These are phyloP conservation scores for Lasioglossum lativentre DNA, from an alignment of 2,888 invertebrate species.

Conservation along the genomic window DNA sequence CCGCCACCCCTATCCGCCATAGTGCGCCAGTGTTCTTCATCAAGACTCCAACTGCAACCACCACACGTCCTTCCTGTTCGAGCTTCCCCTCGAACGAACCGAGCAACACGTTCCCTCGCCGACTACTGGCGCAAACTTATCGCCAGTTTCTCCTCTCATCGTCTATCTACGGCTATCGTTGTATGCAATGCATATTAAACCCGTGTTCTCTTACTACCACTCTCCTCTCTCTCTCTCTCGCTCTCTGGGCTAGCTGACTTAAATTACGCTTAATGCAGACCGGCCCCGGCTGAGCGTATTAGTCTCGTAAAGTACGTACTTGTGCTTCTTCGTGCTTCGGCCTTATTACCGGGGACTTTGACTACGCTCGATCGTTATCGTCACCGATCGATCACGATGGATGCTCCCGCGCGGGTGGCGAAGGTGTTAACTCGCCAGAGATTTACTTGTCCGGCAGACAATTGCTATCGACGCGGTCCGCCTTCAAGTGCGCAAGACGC, in stretches of 20 bases:
- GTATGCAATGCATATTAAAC: constrained; percentile 51
- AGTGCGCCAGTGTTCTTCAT: constrained; percentile 19
- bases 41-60: constrained; percentile 46
- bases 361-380: constrained; percentile 33
- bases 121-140: constrained; percentile 30
- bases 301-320: constrained; percentile 38
- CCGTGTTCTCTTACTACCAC: neutral
- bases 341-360: constrained; percentile 32
- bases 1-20: constrained; percentile 2
- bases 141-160: constrained; percentile 27
- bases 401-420: neutral
- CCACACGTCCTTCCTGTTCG: constrained; percentile 38
- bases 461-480: neutral
- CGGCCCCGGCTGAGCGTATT: constrained; percentile 15
- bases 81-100: constrained; percentile 13
- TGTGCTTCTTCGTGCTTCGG: constrained; percentile 40
- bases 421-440: constrained; percentile 29
- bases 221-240: neutral
- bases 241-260: constrained; percentile 21
- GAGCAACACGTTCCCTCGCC: constrained; percentile 31
- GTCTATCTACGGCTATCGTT: constrained; percentile 43
- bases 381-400: constrained; percentile 36
- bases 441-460: neutral
- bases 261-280: constrained; percentile 43
- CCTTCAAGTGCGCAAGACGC: neutral